Conservation (phyloP, 2,888 invertebrate genomes). For the Priocnemis perturbator region DNA sequence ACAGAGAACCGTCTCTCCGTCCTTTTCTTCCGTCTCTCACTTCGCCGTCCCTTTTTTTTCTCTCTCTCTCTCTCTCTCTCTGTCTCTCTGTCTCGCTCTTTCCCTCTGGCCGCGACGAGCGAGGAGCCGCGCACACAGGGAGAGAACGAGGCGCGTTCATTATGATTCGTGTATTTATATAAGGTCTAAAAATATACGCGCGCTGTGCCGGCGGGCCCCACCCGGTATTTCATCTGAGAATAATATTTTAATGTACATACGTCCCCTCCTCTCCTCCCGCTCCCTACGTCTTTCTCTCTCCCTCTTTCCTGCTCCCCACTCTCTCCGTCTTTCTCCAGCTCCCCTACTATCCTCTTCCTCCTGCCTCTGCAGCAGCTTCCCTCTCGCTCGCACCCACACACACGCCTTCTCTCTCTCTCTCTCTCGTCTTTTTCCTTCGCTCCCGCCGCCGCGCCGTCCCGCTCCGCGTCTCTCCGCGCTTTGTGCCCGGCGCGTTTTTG, state of each 20-base stretch:
- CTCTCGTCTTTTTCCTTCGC: slow-evolving; percentile 19
- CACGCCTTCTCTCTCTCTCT: slow-evolving; percentile 12
- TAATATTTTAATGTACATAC: slow-evolving; percentile 75
- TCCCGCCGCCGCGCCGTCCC: slow-evolving; percentile 19
- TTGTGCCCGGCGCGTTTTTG: slow-evolving; percentile 66
- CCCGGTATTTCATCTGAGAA: slow-evolving; percentile 76
- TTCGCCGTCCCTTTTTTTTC: too few relatives aligned
- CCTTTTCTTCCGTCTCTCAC: too few relatives aligned
- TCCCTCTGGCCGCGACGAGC: background rate
- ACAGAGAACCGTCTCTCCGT: too few relatives aligned
- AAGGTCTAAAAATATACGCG: slow-evolving; percentile 75
- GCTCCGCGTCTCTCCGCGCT: slow-evolving; percentile 50
- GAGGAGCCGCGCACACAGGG: slow-evolving; percentile 20
- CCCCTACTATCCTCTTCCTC: slow-evolving; percentile 20
- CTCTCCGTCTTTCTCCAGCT: slow-evolving; percentile 26
- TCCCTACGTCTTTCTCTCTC: slow-evolving; percentile 25
- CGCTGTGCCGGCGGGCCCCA: slow-evolving; percentile 72
- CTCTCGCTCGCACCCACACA: slow-evolving; percentile 7
- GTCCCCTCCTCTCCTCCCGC: slow-evolving; percentile 53
- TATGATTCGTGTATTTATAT: slow-evolving; percentile 76
- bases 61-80: too few relatives aligned
- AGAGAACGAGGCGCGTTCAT: slow-evolving; percentile 70
- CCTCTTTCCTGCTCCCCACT: slow-evolving; percentile 12
- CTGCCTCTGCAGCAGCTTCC: slow-evolving; percentile 18
- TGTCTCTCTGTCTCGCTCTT: background rate